These are phyloP conservation scores for Geotrypetes seraphini DNA, from an alignment of 2,797 vertebrate species.

Conservation along the genomic window DNA sequence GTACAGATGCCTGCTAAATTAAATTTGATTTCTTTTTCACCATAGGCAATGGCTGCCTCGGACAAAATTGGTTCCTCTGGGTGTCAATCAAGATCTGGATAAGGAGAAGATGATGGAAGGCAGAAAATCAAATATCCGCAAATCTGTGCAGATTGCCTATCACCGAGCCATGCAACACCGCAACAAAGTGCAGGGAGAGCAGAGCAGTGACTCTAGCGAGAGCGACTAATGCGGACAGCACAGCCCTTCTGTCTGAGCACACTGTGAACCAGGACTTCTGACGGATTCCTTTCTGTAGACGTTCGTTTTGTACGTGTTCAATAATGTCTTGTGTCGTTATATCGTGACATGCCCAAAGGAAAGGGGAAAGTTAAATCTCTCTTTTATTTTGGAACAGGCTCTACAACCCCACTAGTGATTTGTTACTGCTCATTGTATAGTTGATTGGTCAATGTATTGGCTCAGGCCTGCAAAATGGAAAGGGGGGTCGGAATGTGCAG, in stretches of 20 bases:
- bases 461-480: too few species aligned
- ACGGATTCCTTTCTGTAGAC: background rate
- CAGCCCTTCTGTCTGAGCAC: background rate
- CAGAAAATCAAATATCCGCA: slow-evolving; percentile 95
- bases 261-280: background rate
- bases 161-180: slow-evolving; percentile 97
- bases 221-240: slow-evolving; percentile 58
- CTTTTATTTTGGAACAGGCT: too few species aligned
- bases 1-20: too few species aligned
- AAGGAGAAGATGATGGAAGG: slow-evolving; percentile 98
- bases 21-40: slow-evolving; percentile 6
- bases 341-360: too few species aligned
- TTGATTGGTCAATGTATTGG: too few species aligned
- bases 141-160: slow-evolving; percentile 96
- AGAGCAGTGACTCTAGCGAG: slow-evolving; percentile 95
- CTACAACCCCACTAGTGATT: too few species aligned
- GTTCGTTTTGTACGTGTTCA: background rate
- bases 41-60: slow-evolving; percentile 94
- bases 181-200: slow-evolving; percentile 95
- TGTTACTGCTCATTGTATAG: too few species aligned
- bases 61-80: slow-evolving; percentile 94
- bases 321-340: too few species aligned
- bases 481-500: too few species aligned
- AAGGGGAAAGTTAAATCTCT: background rate
- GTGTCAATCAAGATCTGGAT: slow-evolving; percentile 93